Evolutionary conservation across 2,888 invertebrate species (phyloP).

Genomic region (Thumatha senex): DNA sequence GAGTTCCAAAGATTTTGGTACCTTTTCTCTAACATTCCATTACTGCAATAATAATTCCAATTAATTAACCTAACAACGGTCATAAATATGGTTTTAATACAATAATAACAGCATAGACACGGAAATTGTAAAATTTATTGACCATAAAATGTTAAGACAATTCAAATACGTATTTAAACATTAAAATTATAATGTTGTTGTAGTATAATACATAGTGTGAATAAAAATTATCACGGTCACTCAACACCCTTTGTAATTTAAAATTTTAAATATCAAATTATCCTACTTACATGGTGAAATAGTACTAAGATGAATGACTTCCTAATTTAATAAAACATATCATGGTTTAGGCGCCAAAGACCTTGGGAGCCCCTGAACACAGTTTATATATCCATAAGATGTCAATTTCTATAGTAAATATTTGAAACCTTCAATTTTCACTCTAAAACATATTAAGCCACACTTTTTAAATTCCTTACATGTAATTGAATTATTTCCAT

Average conservation of each 20-base stretch:
- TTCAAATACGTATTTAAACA: conserved; percentile 30
- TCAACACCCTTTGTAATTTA: conserved; percentile 7
- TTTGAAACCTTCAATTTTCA: too few relatives aligned
- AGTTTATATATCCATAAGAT: too few relatives aligned
- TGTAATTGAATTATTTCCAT: conserved; percentile 1
- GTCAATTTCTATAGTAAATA: too few relatives aligned
- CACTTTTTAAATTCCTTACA: background rate
- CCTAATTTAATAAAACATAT: background rate
- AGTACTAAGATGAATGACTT: background rate
- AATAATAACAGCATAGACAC: conserved; percentile 21
- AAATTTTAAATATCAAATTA: conserved; percentile 4
- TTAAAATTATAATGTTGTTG: conserved; percentile 23
- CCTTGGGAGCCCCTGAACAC: too few relatives aligned
- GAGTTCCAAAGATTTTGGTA: too few relatives aligned
- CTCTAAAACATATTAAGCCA: too few relatives aligned
- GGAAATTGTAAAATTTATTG: conserved; percentile 28
- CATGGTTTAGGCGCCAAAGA: too few relatives aligned
- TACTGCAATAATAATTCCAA: background rate
- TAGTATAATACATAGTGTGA: conserved; percentile 10
- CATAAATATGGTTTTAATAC: conserved; percentile 10
- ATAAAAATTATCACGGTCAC: conserved; percentile 11
- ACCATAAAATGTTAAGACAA: conserved; percentile 28
- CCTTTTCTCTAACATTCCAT: background rate
- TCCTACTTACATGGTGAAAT: background rate
- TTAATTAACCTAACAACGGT: background rate